A percentile compares a stretch with the other conserved stretches of the same genome.
Conservation (phyloP, 1,140 invertebrate species). For the Arctopsyche grandis region DNA sequence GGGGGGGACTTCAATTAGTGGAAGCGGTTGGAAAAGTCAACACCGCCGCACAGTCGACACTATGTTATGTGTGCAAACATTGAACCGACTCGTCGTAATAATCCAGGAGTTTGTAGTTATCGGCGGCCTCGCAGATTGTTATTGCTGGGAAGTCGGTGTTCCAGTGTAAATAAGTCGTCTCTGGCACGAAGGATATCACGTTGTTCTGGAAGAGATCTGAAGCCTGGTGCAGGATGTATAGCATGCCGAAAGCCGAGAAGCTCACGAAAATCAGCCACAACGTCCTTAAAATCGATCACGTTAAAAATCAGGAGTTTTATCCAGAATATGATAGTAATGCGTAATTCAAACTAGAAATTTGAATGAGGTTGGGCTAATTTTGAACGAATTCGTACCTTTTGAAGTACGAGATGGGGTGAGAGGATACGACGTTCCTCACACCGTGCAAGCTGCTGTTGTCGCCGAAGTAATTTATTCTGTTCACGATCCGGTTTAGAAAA, state of each 20-base stretch:
- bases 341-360: background rate
- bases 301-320: background rate
- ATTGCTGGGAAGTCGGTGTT: constrained; percentile 66
- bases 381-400: constrained; percentile 39
- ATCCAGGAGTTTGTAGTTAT: constrained; percentile 57
- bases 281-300: constrained; percentile 52
- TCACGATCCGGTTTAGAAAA: constrained; percentile 8
- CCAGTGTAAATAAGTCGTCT: constrained; percentile 64
- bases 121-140: constrained; percentile 63
- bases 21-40: background rate
- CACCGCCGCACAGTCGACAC: background rate
- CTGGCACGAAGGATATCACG: constrained; percentile 63
- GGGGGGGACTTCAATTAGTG: constrained; percentile 4
- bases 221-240: constrained; percentile 57
- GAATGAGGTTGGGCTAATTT: too few species aligned
- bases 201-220: constrained; percentile 58
- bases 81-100: constrained; percentile 49
- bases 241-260: constrained; percentile 56
- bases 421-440: constrained; percentile 41
- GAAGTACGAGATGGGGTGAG: constrained; percentile 17
- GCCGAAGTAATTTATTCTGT: constrained; percentile 46
- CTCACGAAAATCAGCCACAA: constrained; percentile 57
- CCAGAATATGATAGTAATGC: background rate
- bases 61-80: background rate
- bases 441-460: constrained; percentile 50